A percentile compares a stretch with the other conserved stretches of the same genome.
Conservation (phyloP, 2,888 invertebrate species). For the Diaprepes abbreviatus region DNA sequence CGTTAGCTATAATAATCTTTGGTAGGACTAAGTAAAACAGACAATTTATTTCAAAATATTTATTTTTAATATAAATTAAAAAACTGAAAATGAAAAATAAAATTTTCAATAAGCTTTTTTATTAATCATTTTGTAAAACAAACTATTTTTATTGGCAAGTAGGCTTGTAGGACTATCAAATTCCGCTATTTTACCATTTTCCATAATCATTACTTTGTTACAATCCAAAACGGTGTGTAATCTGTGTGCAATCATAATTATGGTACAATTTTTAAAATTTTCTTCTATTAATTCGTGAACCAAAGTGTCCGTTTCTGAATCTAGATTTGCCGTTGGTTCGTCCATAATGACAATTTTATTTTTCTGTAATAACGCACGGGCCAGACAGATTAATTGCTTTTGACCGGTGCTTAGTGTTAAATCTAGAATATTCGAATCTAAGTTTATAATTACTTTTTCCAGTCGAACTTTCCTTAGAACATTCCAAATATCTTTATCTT, state of each 20-base stretch:
- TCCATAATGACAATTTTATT: conserved; percentile 66
- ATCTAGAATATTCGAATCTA: conserved; percentile 26
- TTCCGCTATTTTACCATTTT: conserved; percentile 82
- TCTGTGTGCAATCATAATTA: conserved; percentile 87
- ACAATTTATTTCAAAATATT: too few species aligned
- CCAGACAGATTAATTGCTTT: conserved; percentile 78
- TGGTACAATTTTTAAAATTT: conserved; percentile 82
- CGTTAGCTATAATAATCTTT: too few species aligned
- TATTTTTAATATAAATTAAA: too few species aligned
- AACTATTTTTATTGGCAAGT: conserved; percentile 48
- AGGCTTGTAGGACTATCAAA: conserved; percentile 78
- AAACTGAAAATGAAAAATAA: too few species aligned
- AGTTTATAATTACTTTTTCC: conserved; percentile 2
- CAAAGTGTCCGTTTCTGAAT: conserved; percentile 80
- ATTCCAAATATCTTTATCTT: conserved; percentile 83
- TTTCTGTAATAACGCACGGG: conserved; percentile 71
- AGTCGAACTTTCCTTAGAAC: conserved; percentile 79
- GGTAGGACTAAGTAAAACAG: too few species aligned
- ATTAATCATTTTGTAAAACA: conserved; percentile 59
- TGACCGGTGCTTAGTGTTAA: conserved; percentile 66
- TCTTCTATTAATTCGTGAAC: conserved; percentile 82
- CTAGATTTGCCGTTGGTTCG: conserved; percentile 88
- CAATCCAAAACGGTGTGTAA: conserved; percentile 89
- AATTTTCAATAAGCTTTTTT: too few species aligned
- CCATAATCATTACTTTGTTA: conserved; percentile 84